phyloP scores from a whole-genome alignment of 2,797 vertebrate species.

The Sebastes hopkinsi region DNA sequence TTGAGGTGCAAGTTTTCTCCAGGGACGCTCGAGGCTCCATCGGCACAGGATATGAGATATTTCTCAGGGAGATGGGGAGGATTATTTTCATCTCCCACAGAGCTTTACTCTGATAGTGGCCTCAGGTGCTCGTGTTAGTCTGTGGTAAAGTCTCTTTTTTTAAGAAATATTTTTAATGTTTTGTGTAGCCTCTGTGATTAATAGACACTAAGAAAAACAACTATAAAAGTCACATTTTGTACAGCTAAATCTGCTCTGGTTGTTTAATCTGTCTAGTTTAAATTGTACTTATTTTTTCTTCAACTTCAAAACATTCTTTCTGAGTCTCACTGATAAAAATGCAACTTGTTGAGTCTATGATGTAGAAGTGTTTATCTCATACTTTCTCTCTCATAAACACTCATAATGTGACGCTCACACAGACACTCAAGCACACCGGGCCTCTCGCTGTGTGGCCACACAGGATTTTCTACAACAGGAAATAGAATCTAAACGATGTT shows the following conservation, averaged over 20 bases:
- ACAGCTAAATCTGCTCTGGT: background rate
- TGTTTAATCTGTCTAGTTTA: background rate
- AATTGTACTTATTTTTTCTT: background rate
- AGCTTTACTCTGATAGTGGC: background rate
- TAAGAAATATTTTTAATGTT: background rate
- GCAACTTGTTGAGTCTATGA: slow-evolving; percentile 7
- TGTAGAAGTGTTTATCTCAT: background rate
- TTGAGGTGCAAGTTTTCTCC: background rate
- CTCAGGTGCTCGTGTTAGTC: slow-evolving; percentile 3
- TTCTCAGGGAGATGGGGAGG: slow-evolving; percentile 13
- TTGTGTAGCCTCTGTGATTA: background rate
- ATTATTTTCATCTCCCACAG: slow-evolving; percentile 26
- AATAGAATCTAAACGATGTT: slow-evolving; percentile 43
- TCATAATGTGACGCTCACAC: background rate
- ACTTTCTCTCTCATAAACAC: background rate
- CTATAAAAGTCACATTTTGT: background rate
- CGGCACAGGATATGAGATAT: slow-evolving; percentile 21
- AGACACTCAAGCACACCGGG: background rate
- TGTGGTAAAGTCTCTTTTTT: background rate
- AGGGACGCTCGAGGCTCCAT: background rate
- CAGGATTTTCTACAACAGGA: slow-evolving; percentile 44
- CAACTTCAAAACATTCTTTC: background rate
- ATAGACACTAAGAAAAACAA: background rate
- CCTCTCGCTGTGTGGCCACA: slow-evolving; percentile 45
- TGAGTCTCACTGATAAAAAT: background rate